Evolutionary conservation across 2,797 vertebrate species (phyloP).

Genomic region (Tapera naevia): DNA sequence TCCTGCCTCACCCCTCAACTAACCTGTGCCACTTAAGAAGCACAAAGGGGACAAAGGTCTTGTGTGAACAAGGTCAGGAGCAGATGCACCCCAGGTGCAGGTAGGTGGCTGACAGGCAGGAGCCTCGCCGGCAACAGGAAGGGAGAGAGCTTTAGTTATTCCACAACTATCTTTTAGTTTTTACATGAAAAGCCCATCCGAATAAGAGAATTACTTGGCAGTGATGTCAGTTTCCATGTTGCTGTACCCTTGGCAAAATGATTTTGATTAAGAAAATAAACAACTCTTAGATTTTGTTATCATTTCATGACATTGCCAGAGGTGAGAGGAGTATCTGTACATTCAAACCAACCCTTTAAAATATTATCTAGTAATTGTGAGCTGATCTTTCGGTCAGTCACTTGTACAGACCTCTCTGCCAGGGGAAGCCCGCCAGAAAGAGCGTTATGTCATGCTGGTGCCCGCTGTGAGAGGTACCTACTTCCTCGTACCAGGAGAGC

Average conservation of each 20-base stretch:
- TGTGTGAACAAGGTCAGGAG: not conserved
- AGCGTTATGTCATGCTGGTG: not conserved
- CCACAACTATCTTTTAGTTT: not conserved
- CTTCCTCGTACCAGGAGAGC: not conserved
- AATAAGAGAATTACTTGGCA: not conserved
- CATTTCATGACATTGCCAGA: not conserved
- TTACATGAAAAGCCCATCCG: not conserved
- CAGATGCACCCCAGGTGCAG: fast-evolving
- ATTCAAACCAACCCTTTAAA: not conserved
- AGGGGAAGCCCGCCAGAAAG: not conserved
- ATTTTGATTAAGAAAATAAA: not conserved
- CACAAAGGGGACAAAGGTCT: not conserved
- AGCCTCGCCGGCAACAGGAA: not conserved
- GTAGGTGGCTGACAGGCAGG: not conserved
- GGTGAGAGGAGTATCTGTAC: not conserved
- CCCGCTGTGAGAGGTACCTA: not conserved
- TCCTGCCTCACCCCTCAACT: not conserved
- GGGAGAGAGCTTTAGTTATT: not conserved
- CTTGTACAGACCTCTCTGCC: not conserved
- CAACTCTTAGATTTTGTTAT: not conserved
- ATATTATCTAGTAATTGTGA: too few relatives aligned
- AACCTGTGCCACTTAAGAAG: not conserved
- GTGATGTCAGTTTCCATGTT: not conserved
- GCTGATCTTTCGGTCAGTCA: too few relatives aligned
- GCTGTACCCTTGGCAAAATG: not conserved